Conservation (phyloP, 2,797 vertebrate species). For the Sylvia borin region DNA sequence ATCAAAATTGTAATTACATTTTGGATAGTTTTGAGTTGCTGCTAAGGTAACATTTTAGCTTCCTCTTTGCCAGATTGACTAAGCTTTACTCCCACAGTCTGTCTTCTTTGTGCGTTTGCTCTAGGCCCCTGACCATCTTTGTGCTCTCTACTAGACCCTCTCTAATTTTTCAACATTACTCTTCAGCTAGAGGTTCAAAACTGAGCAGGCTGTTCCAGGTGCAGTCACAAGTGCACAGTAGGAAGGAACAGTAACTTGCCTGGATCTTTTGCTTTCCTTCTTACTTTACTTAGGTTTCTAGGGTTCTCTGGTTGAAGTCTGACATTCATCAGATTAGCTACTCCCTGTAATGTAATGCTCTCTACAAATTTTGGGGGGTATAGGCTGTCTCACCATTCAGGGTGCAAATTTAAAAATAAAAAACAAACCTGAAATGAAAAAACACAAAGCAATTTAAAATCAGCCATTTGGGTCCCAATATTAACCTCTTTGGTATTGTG, state of each 20-base stretch:
- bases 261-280: not conserved
- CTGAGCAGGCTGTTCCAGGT: not conserved
- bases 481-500: not conserved
- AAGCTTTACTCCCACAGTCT: fast-evolving
- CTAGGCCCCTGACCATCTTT: not conserved
- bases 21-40: not conserved
- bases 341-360: not conserved
- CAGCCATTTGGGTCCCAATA: not conserved
- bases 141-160: not conserved
- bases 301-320: not conserved
- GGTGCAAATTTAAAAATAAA: not conserved
- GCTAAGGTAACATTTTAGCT: not conserved
- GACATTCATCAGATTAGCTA: not conserved
- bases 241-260: not conserved
- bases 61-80: not conserved
- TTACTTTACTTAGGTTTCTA: not conserved
- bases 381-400: not conserved
- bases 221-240: not conserved
- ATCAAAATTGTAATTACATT: not conserved
- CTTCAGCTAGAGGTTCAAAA: not conserved
- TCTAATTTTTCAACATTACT: not conserved
- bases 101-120: not conserved
- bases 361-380: not conserved
- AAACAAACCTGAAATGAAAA: not conserved
- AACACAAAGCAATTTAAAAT: not conserved